Base-by-base conservation (phyloP, 1,140 invertebrate species). In the Drosophila kurseongensis region DNA sequence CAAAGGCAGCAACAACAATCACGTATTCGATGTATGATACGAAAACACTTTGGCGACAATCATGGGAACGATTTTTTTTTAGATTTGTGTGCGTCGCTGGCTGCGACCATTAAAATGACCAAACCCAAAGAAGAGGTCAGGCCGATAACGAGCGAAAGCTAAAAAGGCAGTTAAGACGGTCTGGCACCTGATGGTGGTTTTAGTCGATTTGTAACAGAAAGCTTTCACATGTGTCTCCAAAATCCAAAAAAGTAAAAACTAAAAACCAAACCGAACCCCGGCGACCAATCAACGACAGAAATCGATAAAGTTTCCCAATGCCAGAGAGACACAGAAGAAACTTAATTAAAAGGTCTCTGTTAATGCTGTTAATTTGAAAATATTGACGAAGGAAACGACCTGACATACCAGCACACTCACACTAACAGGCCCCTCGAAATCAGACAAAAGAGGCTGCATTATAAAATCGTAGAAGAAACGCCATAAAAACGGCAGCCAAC, bases 21-120 rank as follows among this genome's bases (percentile, higher is more conserved):
- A 89, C 84, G 80, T 84, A 89, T 78, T 65, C 77, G 66, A 84
- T 80, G 84, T 84, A 84, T 90, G 84, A 89, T 89, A 84, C 80
- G 74, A 89, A 80, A 89, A 89, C 85, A 89, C 84, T 89, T 89
- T 89, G 84, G 84, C 84, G 84, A 89, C 84, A 89, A 89, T 89
- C 84, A 89, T 89, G 84, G 85, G 84, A 89, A 89, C 81, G 63
- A 80, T 75, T 62, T 81, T 72, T 67, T 67, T 32, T 29, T n/a
- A n/a, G 56, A 38, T 81, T 67, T 56, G 47, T 59, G 63, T 62
- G 58, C 16, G 44, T 40, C 45, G 54, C 47, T 67, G 35, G 45
- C 29, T 52, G 58, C 38, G 67, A 72, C 80, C 81, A 84, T 84
- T 80, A 88, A 88, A 82, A 77, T 76, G 58, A 74, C 62, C 38